Evolutionary conservation across 2,797 vertebrate species (phyloP), one percentile per base, ranked within the genome.

Genomic region (Spatula clypeata): DNA sequence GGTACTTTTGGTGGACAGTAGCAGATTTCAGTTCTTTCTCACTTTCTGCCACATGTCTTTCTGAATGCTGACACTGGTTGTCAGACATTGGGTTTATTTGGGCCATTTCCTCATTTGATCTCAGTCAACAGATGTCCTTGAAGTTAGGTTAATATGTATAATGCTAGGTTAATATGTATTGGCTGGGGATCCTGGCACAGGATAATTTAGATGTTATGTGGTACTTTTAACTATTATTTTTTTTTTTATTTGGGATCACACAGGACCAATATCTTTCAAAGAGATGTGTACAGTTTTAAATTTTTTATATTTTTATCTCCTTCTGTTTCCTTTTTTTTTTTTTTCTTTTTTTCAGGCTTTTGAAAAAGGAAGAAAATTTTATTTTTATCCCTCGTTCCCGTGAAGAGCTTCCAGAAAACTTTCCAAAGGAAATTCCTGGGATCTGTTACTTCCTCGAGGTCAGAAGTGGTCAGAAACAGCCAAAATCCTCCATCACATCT

Each of bases 381-480:
- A 98, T 98, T 67, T 99, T 99, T 86, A 98, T 99, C 95, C 99
- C 99, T 94, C 99, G 99, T 70, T 99, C 99, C 62, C 99, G 98
- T 86, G 98, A 99, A 98, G 99, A 99, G 92, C 99, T 99, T 98
- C 99, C 99, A 67, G 99, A 99, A 54, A 99, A 99, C 97, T 99
- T 99, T 96, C 99, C 99, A 97, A 99, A 99, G 98, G 99, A 99
- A 98, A 99, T 99, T 96, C 98, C 99, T 70, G 99, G 99, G 93
- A 99, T 99, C 79, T 99, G 99, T 98, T 99, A 99, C 97, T 99
- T 99, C 98, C 98, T 99, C 86, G 99, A 99, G 98, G 98, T 98
- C 70, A 99, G 98, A 89, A 99, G 98, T 62, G 98, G 98, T 90
- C 99, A 99, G 94, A 99, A 99, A 97, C 99, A 98, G 0, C 97